Percentiles rank a stretch among this genome's conserved stretches.
These are phyloP conservation scores for Drosophila nigrodunni DNA, from an alignment of 1,140 invertebrate genomes.

Conservation along the genomic window DNA sequence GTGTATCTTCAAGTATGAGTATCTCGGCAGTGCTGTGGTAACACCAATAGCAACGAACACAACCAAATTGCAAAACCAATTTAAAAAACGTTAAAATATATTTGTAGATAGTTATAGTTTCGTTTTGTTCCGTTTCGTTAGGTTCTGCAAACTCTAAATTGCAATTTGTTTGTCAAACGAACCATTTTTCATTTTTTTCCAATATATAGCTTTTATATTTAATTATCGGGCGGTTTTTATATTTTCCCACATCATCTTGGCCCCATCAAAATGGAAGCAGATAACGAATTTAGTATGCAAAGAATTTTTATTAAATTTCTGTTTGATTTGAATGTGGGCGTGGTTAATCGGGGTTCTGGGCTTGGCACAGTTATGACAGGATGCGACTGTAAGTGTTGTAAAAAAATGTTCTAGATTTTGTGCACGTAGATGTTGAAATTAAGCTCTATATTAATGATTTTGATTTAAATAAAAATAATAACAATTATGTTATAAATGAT, in stretches of 20 bases:
- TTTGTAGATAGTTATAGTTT: conserved; percentile 49
- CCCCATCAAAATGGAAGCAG: conserved; percentile 16
- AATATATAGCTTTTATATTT: conserved; percentile 46
- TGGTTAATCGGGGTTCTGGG: not conserved
- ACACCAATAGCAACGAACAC: conserved; percentile 41
- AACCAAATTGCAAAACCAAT: conserved; percentile 74
- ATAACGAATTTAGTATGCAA: conserved; percentile 59
- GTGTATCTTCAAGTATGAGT: conserved; percentile 79
- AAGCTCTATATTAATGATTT: too few species aligned
- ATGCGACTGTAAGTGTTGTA: conserved; percentile 5
- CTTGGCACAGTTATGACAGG: not conserved
- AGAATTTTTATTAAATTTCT: conserved; percentile 42
- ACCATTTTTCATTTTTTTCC: conserved; percentile 38
- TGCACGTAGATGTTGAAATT: too few species aligned
- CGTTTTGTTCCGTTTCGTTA: conserved; percentile 45
- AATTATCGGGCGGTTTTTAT: conserved; percentile 53
- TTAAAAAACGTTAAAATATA: conserved; percentile 65
- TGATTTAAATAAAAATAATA: too few species aligned
- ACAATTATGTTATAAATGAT: too few species aligned
- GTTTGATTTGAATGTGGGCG: conserved; percentile 25
- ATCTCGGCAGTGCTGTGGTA: conserved; percentile 59
- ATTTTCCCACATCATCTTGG: conserved; percentile 27
- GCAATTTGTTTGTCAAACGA: conserved; percentile 58
- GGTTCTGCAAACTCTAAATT: conserved; percentile 59
- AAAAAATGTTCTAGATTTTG: too few species aligned